These are phyloP conservation scores for Cosmia trapezina DNA, from an alignment of 2,888 invertebrate genomes.

Conservation along the genomic window DNA sequence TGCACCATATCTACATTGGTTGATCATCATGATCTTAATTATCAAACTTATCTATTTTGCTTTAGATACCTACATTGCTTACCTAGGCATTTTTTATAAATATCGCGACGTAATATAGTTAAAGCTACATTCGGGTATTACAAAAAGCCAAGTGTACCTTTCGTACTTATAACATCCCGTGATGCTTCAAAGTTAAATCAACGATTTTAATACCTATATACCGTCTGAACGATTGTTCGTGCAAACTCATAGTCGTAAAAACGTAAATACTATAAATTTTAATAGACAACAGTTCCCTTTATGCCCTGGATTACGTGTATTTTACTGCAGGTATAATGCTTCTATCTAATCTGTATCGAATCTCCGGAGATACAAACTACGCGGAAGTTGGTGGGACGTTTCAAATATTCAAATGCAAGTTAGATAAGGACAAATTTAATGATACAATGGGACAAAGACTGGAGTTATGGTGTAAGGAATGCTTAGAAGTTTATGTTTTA, in stretches of 20 bases:
- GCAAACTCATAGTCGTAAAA: constrained; percentile 56
- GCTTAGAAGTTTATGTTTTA: constrained; percentile 20
- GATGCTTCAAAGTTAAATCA: constrained; percentile 11
- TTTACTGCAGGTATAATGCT: constrained; percentile 64
- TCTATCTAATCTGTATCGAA: constrained; percentile 67
- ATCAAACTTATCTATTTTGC: not conserved
- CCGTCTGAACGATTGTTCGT: constrained; percentile 53
- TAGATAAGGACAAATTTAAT: constrained; percentile 74
- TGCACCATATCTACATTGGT: too few species aligned
- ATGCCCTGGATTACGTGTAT: constrained; percentile 65
- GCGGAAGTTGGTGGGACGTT: constrained; percentile 69
- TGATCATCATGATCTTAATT: not conserved
- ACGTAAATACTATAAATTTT: constrained; percentile 62
- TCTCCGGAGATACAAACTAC: constrained; percentile 64
- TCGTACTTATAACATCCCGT: not conserved
- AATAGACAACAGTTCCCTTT: constrained; percentile 66
- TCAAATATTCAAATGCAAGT: constrained; percentile 75
- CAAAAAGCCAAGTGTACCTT: not conserved
- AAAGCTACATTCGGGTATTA: too few species aligned
- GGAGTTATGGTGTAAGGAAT: constrained; percentile 28
- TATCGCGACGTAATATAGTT: too few species aligned
- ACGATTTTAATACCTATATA: constrained; percentile 24
- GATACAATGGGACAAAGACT: constrained; percentile 64
- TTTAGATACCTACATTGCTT: too few species aligned
- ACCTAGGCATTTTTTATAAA: too few species aligned